phyloP scores from a whole-genome alignment of 2,113 vertebrate genomes.

The Tenebrosternarchus preto region DNA sequence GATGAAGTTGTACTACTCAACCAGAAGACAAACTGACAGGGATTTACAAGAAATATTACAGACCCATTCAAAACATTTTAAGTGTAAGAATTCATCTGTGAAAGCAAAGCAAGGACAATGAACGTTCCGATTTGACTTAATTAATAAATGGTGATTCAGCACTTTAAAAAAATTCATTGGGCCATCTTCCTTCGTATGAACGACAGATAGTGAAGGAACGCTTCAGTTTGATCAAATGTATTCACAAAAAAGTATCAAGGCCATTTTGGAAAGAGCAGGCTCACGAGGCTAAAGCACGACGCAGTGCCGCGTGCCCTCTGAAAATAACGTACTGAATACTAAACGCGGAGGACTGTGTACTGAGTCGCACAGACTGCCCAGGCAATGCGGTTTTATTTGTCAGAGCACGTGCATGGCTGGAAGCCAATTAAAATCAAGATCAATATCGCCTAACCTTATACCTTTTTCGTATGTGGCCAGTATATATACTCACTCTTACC shows the following conservation, averaged over 20 bases:
- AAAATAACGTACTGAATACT: slow-evolving; percentile 12
- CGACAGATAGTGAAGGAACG: neutral
- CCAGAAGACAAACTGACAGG: too few relatives aligned
- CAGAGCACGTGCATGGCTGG: slow-evolving; percentile 6
- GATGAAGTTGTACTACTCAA: too few relatives aligned
- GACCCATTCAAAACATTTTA: too few relatives aligned
- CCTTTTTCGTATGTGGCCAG: too few relatives aligned
- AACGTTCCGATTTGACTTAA: neutral
- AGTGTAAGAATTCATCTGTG: neutral
- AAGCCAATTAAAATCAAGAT: slow-evolving; percentile 43
- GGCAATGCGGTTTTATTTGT: slow-evolving; percentile 11
- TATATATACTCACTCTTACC: too few relatives aligned
- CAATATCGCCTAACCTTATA: too few relatives aligned
- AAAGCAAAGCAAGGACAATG: neutral
- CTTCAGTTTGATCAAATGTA: slow-evolving; percentile 22
- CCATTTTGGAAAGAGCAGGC: neutral
- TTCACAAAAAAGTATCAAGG: slow-evolving; percentile 36
- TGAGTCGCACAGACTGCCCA: neutral
- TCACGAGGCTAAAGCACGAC: neutral
- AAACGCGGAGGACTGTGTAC: neutral
- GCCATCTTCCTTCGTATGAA: neutral
- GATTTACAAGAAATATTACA: too few relatives aligned
- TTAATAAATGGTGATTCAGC: slow-evolving; percentile 17
- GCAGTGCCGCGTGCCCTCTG: neutral
- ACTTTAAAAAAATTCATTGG: neutral